phyloP scores from a whole-genome alignment of 92 coral and sea anemone genomes.

The Epizoanthus scotinus region DNA sequence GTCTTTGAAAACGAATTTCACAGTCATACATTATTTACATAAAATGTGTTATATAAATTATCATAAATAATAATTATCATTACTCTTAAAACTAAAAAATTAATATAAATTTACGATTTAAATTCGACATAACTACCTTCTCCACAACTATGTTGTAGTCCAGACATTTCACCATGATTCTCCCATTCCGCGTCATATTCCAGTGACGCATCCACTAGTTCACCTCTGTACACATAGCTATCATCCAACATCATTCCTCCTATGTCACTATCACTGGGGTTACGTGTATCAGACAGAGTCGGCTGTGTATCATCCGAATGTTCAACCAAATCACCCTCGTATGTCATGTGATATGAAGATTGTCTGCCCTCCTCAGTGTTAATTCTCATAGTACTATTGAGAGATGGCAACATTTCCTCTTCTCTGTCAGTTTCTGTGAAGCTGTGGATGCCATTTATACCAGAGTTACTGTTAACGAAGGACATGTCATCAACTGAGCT shows the following conservation, averaged over 20 bases:
- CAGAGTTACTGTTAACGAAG: too few relatives aligned
- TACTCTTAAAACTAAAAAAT: too few relatives aligned
- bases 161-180: constrained; percentile 53
- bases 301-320: not conserved
- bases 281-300: not conserved
- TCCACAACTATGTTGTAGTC: constrained; percentile 14
- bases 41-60: too few relatives aligned
- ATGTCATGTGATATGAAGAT: too few relatives aligned
- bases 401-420: not conserved
- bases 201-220: constrained; percentile 54
- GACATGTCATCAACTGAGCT: too few relatives aligned
- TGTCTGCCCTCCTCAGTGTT: not conserved
- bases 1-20: too few relatives aligned
- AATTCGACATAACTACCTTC: constrained; percentile 28
- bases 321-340: too few relatives aligned
- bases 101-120: too few relatives aligned
- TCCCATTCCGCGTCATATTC: constrained; percentile 94
- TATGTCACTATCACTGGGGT: constrained; percentile 9
- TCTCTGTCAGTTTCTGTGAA: not conserved
- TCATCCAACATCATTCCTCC: constrained; percentile 15
- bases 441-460: too few relatives aligned
- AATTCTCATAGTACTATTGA: not conserved
- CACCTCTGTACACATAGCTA: not conserved
- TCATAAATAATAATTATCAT: too few relatives aligned
- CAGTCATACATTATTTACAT: too few relatives aligned